Evolutionary conservation across 2,888 invertebrate species (phyloP).

Genomic region (Pyrrhosoma nymphula): DNA sequence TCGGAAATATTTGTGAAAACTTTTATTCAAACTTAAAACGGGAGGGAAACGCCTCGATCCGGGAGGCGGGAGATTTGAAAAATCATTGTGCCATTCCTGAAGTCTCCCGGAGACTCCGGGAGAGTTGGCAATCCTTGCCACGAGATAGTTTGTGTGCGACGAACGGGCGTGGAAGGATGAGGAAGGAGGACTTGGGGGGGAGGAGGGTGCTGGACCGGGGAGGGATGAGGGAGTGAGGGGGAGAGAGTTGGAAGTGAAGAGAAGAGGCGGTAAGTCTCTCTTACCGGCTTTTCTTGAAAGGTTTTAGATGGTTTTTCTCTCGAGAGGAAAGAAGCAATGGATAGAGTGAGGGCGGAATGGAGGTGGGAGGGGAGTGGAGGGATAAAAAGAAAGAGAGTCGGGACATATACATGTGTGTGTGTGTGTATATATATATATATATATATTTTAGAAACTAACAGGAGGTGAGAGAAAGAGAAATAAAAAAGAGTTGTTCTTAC

Average conservation of each 20-base stretch:
- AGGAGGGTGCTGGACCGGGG: neutral
- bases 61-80: too few species aligned
- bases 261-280: constrained; percentile 18
- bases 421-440: too few species aligned
- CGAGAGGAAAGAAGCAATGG: constrained; percentile 26
- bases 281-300: constrained; percentile 35
- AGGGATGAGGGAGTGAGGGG: neutral
- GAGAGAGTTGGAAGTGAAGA: constrained; percentile 9
- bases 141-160: too few species aligned
- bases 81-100: too few species aligned
- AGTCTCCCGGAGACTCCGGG: too few species aligned
- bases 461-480: too few species aligned
- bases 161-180: neutral
- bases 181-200: neutral
- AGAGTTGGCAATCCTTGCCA: too few species aligned
- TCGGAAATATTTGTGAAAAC: too few species aligned
- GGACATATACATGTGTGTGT: neutral
- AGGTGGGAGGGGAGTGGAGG: neutral
- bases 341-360: constrained; percentile 60
- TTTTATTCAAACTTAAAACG: too few species aligned
- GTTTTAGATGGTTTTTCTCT: constrained; percentile 32
- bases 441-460: too few species aligned
- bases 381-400: neutral
- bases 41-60: too few species aligned
- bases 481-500: too few species aligned